phyloP scores from a whole-genome alignment of 2,888 invertebrate species.

The Dexiosoma caninum region DNA sequence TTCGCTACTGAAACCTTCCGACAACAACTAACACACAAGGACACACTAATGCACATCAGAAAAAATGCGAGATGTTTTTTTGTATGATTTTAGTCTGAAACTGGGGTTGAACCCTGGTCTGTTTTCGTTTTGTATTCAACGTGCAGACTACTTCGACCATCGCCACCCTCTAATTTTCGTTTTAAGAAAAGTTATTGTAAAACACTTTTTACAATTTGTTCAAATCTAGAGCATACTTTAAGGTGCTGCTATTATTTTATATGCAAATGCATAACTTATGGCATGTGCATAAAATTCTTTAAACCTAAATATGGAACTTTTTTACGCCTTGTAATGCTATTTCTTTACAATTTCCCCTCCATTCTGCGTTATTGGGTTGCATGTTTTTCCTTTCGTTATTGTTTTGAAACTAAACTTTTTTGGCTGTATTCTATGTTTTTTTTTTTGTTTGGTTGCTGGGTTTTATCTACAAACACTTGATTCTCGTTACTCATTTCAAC shows the following conservation, averaged over 20 bases:
- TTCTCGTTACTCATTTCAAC: constrained; percentile 13
- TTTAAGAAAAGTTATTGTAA: no score
- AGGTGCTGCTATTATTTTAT: neutral
- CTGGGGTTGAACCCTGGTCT: no score
- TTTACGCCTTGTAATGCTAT: neutral
- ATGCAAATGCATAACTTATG: neutral
- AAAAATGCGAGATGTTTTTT: no score
- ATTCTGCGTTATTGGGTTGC: constrained; percentile 16
- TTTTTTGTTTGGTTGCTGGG: neutral
- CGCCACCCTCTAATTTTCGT: no score
- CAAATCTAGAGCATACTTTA: neutral
- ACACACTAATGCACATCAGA: no score
- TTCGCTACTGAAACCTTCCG: no score
- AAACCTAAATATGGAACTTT: constrained; percentile 11
- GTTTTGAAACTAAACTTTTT: constrained; percentile 23
- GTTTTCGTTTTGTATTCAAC: no score
- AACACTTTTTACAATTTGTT: no score
- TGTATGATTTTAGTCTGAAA: no score
- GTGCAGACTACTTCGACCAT: no score
- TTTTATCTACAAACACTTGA: constrained; percentile 19
- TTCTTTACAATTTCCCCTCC: neutral
- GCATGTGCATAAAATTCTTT: neutral
- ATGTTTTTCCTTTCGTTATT: constrained; percentile 1
- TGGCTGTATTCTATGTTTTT: neutral
- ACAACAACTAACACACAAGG: no score